A percentile compares a stretch with the other conserved stretches of the same genome.
Evolutionary conservation across 2,113 vertebrate genomes (phyloP).

Genomic region (Oxyruncus cristatus): DNA sequence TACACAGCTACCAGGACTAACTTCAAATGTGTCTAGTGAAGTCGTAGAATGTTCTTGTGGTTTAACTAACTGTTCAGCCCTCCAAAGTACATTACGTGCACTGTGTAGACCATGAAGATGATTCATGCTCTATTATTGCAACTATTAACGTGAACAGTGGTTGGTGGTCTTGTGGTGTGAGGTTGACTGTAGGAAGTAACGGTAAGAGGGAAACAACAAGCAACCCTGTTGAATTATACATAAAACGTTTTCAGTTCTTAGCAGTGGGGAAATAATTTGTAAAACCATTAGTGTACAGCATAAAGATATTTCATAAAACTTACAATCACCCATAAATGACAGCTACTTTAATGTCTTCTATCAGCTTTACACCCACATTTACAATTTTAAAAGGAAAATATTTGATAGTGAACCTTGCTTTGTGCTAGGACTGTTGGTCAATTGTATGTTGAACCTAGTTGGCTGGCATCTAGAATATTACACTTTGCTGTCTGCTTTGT

Average conservation of each 20-base stretch:
- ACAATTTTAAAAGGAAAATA: neutral
- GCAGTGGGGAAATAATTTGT: constrained; percentile 14
- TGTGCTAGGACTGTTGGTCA: neutral
- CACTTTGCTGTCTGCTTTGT: neutral
- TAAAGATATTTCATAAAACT: constrained; percentile 4
- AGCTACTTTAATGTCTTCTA: neutral
- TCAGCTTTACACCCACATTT: neutral
- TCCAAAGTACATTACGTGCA: neutral
- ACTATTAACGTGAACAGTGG: neutral
- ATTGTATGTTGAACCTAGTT: neutral
- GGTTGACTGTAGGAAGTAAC: neutral
- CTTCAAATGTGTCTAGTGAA: neutral
- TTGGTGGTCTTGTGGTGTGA: neutral
- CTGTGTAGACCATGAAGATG: neutral
- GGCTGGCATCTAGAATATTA: neutral
- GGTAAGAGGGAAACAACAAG: neutral
- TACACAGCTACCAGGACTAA: neutral
- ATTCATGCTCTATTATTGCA: neutral
- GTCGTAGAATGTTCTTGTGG: neutral
- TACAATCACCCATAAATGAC: neutral
- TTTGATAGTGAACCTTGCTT: neutral
- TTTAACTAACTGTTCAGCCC: neutral
- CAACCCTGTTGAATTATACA: neutral
- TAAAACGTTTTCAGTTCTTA: neutral
- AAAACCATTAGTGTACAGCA: neutral